phyloP scores from a whole-genome alignment of 2,888 invertebrate genomes.

The Epinotia bilunana region DNA sequence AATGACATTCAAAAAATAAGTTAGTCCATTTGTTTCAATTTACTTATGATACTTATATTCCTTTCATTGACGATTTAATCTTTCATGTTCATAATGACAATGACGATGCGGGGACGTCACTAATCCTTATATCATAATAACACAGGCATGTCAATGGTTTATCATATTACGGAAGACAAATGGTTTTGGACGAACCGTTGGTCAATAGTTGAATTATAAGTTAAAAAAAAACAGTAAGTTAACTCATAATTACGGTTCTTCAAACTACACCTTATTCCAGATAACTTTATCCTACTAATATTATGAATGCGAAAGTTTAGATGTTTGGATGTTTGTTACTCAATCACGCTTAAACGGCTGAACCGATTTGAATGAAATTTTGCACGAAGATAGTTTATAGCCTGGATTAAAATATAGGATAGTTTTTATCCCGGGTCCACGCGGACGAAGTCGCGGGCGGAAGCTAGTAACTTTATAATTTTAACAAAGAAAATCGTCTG shows the following conservation, averaged over 20 bases:
- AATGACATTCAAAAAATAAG: neutral
- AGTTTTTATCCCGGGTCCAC: too few relatives aligned
- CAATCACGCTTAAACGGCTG: too few relatives aligned
- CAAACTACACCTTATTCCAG: too few relatives aligned
- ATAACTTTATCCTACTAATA: too few relatives aligned
- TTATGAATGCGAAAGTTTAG: too few relatives aligned
- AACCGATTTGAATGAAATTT: too few relatives aligned
- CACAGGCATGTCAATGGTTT: conserved; percentile 21
- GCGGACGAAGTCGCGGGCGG: too few relatives aligned
- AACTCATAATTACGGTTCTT: neutral
- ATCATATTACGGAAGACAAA: conserved; percentile 20
- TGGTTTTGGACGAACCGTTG: conserved; percentile 5
- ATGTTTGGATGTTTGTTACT: too few relatives aligned
- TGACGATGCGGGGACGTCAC: neutral
- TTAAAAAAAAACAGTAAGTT: neutral
- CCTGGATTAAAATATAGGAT: too few relatives aligned
- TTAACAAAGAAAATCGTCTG: too few relatives aligned
- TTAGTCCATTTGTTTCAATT: neutral
- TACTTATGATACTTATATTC: neutral
- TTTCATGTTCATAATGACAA: neutral
- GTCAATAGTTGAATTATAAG: conserved; percentile 9
- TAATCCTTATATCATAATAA: conserved; percentile 25
- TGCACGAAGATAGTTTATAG: too few relatives aligned
- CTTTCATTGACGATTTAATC: conserved; percentile 1
- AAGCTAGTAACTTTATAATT: too few relatives aligned